Base-by-base conservation (phyloP, 1,140 invertebrate genomes). In the Macrotrachela quadricornifera region DNA sequence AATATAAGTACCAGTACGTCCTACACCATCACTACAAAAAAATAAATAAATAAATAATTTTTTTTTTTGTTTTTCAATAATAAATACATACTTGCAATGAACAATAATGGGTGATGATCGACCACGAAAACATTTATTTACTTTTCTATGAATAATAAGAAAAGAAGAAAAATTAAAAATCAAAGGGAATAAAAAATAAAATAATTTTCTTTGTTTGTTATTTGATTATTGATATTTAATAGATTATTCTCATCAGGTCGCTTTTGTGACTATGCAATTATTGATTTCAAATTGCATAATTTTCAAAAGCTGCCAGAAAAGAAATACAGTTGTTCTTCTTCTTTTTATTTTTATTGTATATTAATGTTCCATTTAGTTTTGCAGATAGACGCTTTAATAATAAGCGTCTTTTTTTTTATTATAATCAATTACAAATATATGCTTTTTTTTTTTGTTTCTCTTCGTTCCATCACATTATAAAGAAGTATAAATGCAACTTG, bases 51-150 rank as follows among this genome's bases (percentile, higher is more conserved):
- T 30, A 30, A 30, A 4, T 30, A 4, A 30, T 30, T 4, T 30
- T 2, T 30, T 30, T 4, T 30, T 2, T 30, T 4, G 21, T 4
- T 4, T 4, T 4, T 30, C 2, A 30, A 30, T 30, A 30, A 30
- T 30, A 30, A 30, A 30, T 30, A 30, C 58, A 57, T 59, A 83
- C 85, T 84, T 88, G 82, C 88, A 94, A 66, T 95, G 88, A 13
- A 97, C 86, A 16, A 95, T 83, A 62, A 97, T 94, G 0, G 94
- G 92, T 64, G 88, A 96, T 15, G 90, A 94, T 59, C 90, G 75
- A 42, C 91, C 91, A 59, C 91, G 76, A 73, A 95, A 99, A 0
- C 90, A 95, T 68, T 97, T 99, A 73, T 97, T 97, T 55, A 99
- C 90, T 76, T 99, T 99, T 65, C 92, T 87, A 71, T 48, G 78